These are phyloP conservation scores for Poeciliopsis retropinna DNA, from an alignment of 2,113 vertebrate genomes.

Conservation along the genomic window DNA sequence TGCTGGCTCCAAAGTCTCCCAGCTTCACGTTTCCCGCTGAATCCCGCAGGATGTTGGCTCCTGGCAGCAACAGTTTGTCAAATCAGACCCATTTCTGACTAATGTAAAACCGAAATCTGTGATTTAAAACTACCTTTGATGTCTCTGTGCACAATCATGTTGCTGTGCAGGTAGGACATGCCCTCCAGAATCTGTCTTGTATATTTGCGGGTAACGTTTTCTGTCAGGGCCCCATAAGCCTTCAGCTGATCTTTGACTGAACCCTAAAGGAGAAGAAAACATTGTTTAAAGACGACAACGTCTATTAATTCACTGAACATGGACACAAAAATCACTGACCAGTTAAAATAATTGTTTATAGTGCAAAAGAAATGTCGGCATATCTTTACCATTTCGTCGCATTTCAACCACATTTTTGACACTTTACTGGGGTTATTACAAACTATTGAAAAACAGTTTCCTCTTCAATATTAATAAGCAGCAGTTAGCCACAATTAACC, in stretches of 20 bases:
- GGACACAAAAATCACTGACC: background rate
- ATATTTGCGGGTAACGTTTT: slow-evolving; percentile 95
- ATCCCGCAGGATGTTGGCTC: slow-evolving; percentile 95
- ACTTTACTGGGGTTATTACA: background rate
- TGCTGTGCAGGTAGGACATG: slow-evolving; percentile 95
- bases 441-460: too few species aligned
- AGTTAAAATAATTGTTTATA: background rate
- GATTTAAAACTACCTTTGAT: slow-evolving; percentile 86
- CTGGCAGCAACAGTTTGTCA: slow-evolving; percentile 65
- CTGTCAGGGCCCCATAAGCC: slow-evolving; percentile 93
- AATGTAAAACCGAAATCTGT: background rate
- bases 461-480: too few species aligned
- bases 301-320: background rate
- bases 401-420: background rate
- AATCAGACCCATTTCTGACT: background rate
- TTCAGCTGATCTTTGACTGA: slow-evolving; percentile 97
- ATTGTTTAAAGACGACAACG: background rate
- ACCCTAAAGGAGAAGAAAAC: slow-evolving; percentile 76
- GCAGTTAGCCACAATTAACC: too few species aligned
- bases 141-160: slow-evolving; percentile 98
- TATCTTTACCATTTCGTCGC: background rate
- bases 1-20: slow-evolving; percentile 96
- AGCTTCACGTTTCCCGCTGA: slow-evolving; percentile 95
- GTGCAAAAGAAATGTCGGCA: background rate
- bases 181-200: slow-evolving; percentile 96